Evolutionary conservation across 2,797 vertebrate genomes (phyloP), one percentile per base, ranked within the genome.

Genomic region (Poeciliopsis paucimaculata): DNA sequence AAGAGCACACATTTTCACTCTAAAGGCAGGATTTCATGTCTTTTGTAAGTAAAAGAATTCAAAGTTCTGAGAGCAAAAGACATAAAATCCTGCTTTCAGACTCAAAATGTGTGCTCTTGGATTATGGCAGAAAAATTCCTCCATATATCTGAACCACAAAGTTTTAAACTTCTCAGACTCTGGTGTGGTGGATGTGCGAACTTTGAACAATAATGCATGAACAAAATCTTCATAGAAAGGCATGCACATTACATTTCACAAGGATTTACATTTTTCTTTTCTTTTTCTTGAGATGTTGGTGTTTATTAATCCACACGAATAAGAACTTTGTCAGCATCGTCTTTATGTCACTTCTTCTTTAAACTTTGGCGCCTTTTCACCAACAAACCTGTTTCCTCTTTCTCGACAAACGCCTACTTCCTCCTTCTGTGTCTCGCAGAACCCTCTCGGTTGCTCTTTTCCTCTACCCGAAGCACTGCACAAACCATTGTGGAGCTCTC

Each of bases 371-470:
- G 93, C 94, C 87, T 86, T 92, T 83, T 84, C n/a, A 6, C 78
- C 47, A 75, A 82, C 88, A 72, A 84, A 90, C 90, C 85, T 41
- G 87, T 91, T 96, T 96, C 95, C 95, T 96, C 87, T 94, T 90
- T 88, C 79, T 84, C 46, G 68, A 92, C 76, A 88, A 93, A 95
- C 95, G 94, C 96, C 95, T 93, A 96, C 95, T 96, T 96, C 96
- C 96, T 95, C 87, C 90, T 94, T 94, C 90, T 90, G 83, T 89
- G 74, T 89, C 85, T 86, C 84, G 84, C 81, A 12, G 85, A 82
- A 34, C 72, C 84, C 89, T 86, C 75, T 91, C 51, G 51, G 78
- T 82, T 36, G 47, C 73, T 87, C 62, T 86, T 46, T 80, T 78
- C 34, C 53, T 76, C 43, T 7, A 80, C 86, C 82, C 81, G 45